Evolutionary conservation across 2,888 invertebrate species (phyloP).

Genomic region (Torymus aiolomorphi): DNA sequence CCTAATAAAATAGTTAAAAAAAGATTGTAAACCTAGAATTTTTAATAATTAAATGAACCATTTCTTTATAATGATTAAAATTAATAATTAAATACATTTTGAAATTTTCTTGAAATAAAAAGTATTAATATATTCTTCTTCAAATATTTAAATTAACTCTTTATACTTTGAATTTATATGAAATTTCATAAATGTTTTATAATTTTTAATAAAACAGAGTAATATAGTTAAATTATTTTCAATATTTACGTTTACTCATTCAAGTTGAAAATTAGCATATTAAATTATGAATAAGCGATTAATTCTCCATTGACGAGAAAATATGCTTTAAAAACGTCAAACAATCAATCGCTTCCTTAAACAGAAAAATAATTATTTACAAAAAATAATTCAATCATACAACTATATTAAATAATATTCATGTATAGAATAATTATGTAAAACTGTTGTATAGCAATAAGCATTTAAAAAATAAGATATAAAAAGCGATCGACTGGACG

Average conservation of each 20-base stretch:
- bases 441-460: background rate
- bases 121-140: too few relatives aligned
- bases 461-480: background rate
- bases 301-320: slow-evolving; percentile 17
- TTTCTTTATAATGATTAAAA: too few relatives aligned
- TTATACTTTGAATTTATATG: background rate
- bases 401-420: background rate
- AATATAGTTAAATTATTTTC: too few relatives aligned
- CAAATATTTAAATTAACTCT: slow-evolving; percentile 7
- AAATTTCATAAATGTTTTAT: slow-evolving; percentile 2
- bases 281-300: slow-evolving; percentile 14
- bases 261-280: slow-evolving; percentile 58
- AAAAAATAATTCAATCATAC: too few relatives aligned
- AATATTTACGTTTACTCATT: slow-evolving; percentile 44
- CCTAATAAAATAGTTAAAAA: background rate
- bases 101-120: background rate
- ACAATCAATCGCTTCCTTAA: too few relatives aligned
- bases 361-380: too few relatives aligned
- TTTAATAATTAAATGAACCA: background rate
- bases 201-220: too few relatives aligned
- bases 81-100: background rate
- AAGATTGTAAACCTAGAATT: background rate
- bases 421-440: background rate
- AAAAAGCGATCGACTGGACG: slow-evolving; percentile 11
- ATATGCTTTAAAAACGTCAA: slow-evolving; percentile 18